Conservation (phyloP, 2,797 vertebrate species). For the Pagetopsis macropterus region DNA sequence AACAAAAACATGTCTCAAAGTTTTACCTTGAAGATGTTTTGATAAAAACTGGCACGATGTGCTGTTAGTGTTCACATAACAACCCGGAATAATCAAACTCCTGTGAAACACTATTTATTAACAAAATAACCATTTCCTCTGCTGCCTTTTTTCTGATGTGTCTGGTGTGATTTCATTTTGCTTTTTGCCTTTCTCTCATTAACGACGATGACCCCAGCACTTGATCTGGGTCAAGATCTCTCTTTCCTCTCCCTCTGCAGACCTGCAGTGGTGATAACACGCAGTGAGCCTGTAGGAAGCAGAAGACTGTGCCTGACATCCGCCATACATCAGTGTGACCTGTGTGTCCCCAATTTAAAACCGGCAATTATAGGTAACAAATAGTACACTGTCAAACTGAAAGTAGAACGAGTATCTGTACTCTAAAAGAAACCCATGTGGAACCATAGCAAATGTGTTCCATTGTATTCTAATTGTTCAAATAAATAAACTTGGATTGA, state of each 20-base stretch:
- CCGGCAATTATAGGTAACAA: slow-evolving; percentile 46
- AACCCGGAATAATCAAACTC: neutral
- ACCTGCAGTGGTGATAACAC: slow-evolving; percentile 34
- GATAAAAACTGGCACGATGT: neutral
- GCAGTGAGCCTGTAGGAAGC: slow-evolving; percentile 27
- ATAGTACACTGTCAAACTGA: slow-evolving; percentile 9
- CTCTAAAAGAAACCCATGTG: slow-evolving; percentile 17
- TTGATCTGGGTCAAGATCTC: slow-evolving; percentile 40
- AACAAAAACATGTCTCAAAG: neutral
- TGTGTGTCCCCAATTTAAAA: slow-evolving; percentile 35
- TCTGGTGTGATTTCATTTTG: slow-evolving; percentile 5
- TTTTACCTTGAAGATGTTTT: neutral
- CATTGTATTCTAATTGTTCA: neutral
- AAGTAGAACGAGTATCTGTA: slow-evolving; percentile 1
- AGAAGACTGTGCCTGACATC: slow-evolving; percentile 41
- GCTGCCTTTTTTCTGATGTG: neutral
- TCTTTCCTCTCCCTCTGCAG: slow-evolving; percentile 21
- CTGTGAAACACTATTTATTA: neutral
- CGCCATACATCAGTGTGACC: slow-evolving; percentile 54
- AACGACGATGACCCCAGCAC: slow-evolving; percentile 25
- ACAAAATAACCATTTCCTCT: neutral
- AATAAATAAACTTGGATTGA: too few relatives aligned
- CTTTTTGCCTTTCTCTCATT: slow-evolving; percentile 31
- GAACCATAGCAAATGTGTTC: neutral
- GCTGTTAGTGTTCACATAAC: neutral